Evolutionary conservation across 1,140 invertebrate species (phyloP).

Genomic region (Cyrtorhinus lividipennis): DNA sequence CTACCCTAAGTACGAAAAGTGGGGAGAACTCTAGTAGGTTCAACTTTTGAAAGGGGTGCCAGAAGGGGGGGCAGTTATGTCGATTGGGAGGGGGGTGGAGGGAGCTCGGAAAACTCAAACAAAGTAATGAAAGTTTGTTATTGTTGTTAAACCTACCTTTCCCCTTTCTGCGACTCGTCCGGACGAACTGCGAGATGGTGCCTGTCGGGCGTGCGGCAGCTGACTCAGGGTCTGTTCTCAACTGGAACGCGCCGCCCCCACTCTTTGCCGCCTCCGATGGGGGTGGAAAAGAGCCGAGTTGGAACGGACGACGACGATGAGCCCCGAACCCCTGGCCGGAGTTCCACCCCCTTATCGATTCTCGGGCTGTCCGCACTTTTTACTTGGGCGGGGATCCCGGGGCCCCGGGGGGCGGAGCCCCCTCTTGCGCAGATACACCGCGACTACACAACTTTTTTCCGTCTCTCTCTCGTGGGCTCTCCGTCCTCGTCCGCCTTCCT

Average conservation of each 20-base stretch:
- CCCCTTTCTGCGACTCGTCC: neutral
- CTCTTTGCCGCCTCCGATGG: conserved; percentile 3
- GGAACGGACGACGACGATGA: neutral
- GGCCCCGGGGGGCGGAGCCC: neutral
- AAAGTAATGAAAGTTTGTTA: conserved; percentile 17
- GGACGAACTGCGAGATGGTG: neutral
- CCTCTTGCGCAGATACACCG: neutral
- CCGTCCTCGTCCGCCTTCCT: too few relatives aligned
- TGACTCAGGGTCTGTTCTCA: neutral
- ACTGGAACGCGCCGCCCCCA: neutral
- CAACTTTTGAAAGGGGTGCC: neutral
- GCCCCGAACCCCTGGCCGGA: neutral
- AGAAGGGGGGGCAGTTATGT: neutral
- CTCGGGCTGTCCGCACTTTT: neutral
- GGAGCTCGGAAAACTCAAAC: conserved; percentile 13
- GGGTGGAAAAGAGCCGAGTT: neutral
- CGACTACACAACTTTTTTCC: conserved; percentile 2
- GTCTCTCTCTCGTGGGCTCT: neutral
- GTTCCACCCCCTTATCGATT: neutral
- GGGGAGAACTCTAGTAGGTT: neutral
- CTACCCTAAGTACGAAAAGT: conserved; percentile 7
- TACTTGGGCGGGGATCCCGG: neutral
- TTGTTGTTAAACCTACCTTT: conserved; percentile 13
- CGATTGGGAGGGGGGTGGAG: neutral
- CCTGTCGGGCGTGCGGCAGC: neutral